Evolutionary conservation across 2,113 vertebrate species (phyloP).

Genomic region (Hippocampus guttulatus): DNA sequence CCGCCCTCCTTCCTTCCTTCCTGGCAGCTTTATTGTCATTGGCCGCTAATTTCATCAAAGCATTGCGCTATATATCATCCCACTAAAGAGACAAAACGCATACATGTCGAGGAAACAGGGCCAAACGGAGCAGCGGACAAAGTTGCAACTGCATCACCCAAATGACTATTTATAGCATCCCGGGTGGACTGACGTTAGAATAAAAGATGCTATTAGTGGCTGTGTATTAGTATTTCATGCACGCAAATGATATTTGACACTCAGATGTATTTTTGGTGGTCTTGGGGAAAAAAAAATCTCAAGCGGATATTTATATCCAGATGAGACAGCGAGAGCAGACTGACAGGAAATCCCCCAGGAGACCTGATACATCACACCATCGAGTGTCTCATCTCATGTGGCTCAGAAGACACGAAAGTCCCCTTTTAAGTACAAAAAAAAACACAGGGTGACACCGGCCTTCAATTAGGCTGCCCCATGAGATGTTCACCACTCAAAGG

Average conservation of each 20-base stretch:
- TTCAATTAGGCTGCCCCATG: neutral
- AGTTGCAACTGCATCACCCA: neutral
- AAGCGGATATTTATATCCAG: constrained; percentile 2
- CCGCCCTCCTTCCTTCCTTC: neutral
- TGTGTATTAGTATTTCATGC: neutral
- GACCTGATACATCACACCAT: neutral
- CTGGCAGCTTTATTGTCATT: neutral
- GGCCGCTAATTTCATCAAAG: neutral
- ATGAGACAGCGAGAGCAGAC: neutral
- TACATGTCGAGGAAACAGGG: neutral
- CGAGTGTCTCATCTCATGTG: neutral
- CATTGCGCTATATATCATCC: neutral
- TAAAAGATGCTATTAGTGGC: neutral
- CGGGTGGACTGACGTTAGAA: neutral
- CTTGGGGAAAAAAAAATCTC: neutral
- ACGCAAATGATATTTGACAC: neutral
- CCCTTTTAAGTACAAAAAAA: neutral
- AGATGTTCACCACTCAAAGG: neutral
- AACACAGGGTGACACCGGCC: neutral
- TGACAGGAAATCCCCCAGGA: constrained; percentile 3
- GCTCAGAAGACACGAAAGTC: neutral
- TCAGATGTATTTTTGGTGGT: neutral
- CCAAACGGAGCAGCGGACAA: neutral
- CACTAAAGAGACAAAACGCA: neutral
- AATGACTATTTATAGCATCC: neutral